Percentiles rank a stretch among this genome's conserved stretches.
Evolutionary conservation across 92 coral and sea anemone species (phyloP).

Genomic region (Pocillopora meandrina): DNA sequence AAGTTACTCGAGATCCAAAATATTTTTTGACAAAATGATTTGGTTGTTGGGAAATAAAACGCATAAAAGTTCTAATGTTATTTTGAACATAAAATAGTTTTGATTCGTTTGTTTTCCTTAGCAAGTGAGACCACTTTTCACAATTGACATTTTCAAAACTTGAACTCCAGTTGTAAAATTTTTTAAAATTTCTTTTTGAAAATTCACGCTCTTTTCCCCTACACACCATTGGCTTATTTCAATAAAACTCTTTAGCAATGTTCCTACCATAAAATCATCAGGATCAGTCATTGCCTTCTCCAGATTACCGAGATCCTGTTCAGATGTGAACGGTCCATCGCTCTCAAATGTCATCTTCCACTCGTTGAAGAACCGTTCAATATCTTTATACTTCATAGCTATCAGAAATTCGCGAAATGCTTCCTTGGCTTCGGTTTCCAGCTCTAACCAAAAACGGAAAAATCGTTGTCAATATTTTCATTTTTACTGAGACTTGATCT

Average conservation of each 20-base stretch:
- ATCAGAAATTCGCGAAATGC: conserved; percentile 38
- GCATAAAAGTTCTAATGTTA: no score
- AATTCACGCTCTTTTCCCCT: background rate
- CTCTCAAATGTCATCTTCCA: conserved; percentile 47
- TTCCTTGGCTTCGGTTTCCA: conserved; percentile 42
- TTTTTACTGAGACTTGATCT: background rate
- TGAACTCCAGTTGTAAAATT: no score
- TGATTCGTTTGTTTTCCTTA: no score
- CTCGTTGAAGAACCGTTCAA: conserved; percentile 45
- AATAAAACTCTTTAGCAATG: background rate
- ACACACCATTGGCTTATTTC: background rate
- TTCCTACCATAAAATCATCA: conserved; percentile 70
- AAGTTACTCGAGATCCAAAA: no score
- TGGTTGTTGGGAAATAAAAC: no score
- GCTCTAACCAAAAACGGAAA: conserved; percentile 15
- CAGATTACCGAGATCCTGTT: conserved; percentile 5
- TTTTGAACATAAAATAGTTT: no score
- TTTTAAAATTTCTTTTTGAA: no score
- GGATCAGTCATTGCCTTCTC: conserved; percentile 42
- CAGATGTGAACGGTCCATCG: conserved; percentile 49
- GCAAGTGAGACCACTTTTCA: no score
- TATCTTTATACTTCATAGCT: background rate
- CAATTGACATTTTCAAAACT: no score
- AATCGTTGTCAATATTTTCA: background rate
- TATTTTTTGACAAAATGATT: no score